These are phyloP conservation scores for Drosophila virilis DNA, from an alignment of 1,140 invertebrate species.

Conservation along the genomic window DNA sequence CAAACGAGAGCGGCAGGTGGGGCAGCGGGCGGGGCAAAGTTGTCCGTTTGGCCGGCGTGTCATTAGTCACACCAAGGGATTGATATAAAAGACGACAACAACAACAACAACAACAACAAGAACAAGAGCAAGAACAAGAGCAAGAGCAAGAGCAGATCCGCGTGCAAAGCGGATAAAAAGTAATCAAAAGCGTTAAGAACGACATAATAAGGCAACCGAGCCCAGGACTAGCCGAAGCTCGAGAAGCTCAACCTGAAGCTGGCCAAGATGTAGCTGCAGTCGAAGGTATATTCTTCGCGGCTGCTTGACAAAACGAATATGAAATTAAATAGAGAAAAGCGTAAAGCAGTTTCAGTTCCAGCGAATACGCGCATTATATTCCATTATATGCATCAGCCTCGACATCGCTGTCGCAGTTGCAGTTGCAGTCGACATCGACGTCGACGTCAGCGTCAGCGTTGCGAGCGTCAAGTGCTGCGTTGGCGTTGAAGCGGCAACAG, in stretches of 20 bases:
- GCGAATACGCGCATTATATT: conserved; percentile 27
- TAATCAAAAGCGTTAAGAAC: conserved; percentile 82
- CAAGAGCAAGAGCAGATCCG: conserved; percentile 49
- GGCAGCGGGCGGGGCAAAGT: conserved; percentile 15
- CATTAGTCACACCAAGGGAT: conserved; percentile 73
- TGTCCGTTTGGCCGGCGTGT: conserved; percentile 66
- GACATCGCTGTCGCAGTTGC: not conserved
- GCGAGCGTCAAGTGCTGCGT: conserved; percentile 60
- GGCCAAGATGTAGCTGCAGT: conserved; percentile 14
- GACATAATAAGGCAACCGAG: conserved; percentile 78
- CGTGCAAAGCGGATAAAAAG: conserved; percentile 78
- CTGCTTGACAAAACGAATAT: conserved; percentile 75
- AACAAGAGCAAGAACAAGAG: conserved; percentile 16
- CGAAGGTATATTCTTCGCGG: conserved; percentile 46
- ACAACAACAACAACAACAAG: conserved; percentile 2
- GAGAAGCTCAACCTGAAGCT: conserved; percentile 25
- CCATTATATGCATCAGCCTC: conserved; percentile 31
- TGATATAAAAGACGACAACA: conserved; percentile 56
- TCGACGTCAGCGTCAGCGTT: conserved; percentile 2
- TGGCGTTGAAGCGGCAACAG: conserved; percentile 53
- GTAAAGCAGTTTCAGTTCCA: conserved; percentile 50
- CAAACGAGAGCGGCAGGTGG: conserved; percentile 38
- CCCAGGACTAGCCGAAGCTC: conserved; percentile 31
- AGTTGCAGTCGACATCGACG: not conserved
- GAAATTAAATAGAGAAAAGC: conserved; percentile 73